Percentiles rank a stretch among this genome's conserved stretches.
These are phyloP conservation scores for Stegodyphus mimosarum DNA, from an alignment of 1,140 invertebrate species.

Conservation along the genomic window DNA sequence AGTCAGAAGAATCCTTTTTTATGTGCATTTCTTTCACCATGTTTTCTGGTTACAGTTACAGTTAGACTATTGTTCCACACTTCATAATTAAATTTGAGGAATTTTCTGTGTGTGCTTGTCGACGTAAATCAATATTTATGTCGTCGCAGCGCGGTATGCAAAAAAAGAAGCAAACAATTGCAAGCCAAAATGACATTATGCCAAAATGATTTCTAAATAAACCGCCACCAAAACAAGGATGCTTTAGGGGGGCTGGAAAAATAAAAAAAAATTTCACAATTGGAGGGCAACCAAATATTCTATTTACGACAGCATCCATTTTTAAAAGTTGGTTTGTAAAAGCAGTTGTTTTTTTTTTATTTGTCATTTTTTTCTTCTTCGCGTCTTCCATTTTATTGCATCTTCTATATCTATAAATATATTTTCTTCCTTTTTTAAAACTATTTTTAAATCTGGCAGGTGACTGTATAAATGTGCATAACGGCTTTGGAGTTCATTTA, in stretches of 20 bases:
- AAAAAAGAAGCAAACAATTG: neutral
- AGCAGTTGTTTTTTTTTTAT: conserved; percentile 49
- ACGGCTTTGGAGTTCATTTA: conserved; percentile 43
- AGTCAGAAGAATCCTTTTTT: no score
- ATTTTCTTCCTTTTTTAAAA: conserved; percentile 44
- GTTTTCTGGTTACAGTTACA: no score
- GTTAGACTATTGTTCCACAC: no score
- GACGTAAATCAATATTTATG: neutral
- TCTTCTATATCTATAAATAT: conserved; percentile 56
- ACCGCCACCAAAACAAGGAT: conserved; percentile 41
- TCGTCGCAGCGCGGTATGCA: no score
- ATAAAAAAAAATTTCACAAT: conserved; percentile 24
- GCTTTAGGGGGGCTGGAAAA: neutral
- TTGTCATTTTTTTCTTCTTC: neutral
- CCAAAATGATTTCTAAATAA: conserved; percentile 52
- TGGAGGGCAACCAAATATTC: conserved; percentile 56
- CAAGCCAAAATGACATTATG: conserved; percentile 3
- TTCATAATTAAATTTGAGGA: no score
- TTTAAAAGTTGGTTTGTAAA: conserved; percentile 58
- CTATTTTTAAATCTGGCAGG: conserved; percentile 52
- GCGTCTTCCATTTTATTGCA: conserved; percentile 37
- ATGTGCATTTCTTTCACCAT: no score
- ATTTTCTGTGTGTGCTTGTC: neutral
- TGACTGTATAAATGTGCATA: conserved; percentile 46
- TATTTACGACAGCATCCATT: conserved; percentile 53